Evolutionary conservation across 2,113 vertebrate species (phyloP).

Genomic region (Corythornis madagascariensis): DNA sequence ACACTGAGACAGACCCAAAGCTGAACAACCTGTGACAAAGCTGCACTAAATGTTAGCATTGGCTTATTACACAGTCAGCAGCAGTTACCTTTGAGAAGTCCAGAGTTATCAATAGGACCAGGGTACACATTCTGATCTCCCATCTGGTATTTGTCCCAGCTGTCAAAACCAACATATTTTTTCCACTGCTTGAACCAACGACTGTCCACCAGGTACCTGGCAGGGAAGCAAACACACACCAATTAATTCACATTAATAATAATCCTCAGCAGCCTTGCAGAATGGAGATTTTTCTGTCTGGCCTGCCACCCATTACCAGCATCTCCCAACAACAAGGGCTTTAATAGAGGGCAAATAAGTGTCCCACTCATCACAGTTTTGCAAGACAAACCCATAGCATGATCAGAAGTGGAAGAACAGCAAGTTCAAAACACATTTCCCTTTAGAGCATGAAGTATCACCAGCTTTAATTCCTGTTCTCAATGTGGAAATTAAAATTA

Average conservation of each 20-base stretch:
- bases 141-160: constrained; percentile 99
- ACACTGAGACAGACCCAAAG: neutral
- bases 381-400: neutral
- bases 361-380: neutral
- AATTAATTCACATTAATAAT: neutral
- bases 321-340: neutral
- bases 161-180: constrained; percentile 99
- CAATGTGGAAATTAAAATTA: neutral
- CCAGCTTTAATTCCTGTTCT: neutral
- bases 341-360: neutral
- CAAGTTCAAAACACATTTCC: neutral
- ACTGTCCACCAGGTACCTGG: constrained; percentile 97
- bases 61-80: neutral
- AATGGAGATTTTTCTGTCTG: neutral
- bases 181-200: constrained; percentile 99
- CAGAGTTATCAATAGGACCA: constrained; percentile 96
- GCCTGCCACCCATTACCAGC: neutral
- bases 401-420: neutral
- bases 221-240: constrained; percentile 19
- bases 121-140: constrained; percentile 98
- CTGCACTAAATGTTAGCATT: neutral
- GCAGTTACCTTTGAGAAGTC: constrained; percentile 93
- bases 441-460: neutral
- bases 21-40: neutral
- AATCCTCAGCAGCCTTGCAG: neutral